Evolutionary conservation across 2,888 invertebrate species (phyloP), one percentile per base, ranked within the genome.

Genomic region (Nemapogon koenigi): DNA sequence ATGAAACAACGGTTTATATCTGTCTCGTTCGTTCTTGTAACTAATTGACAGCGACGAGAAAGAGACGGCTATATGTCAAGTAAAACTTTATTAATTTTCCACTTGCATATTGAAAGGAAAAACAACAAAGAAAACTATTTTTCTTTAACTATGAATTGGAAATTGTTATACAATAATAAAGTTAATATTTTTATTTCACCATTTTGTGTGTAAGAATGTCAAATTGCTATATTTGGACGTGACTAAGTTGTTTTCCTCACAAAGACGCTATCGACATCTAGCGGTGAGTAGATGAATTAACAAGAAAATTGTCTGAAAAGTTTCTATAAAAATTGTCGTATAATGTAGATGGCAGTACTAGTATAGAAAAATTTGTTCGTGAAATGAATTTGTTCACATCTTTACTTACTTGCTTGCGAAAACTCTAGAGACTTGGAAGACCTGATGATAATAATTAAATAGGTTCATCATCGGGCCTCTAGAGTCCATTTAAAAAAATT

Each of bases 121-220:
- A 62, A 49, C 62, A 46, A 50, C 50, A 55, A 55, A 56, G 59
- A 53, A 57, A 61, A 54, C 22, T 49, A 53, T 56, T 57, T 53
- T 47, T 50, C 41, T 19, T 30, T 47, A 52, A 42, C 53, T 53
- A 72, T 76, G 71, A 76, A 66, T 76, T 66, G 68, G 55, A 71
- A 71, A 54, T 50, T 52, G 47, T 53, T 40, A 53, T 45, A 41
- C 45, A 54, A 56, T 49, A 16, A 36, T 45, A 49, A 47, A 49
- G 51, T 57, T 61, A 46, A 47, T 51, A 52, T 56, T 64, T 75
- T 57, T 78, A 70, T 76, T 70, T 76, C 73, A 78, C 64, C 63
- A 73, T 51, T 59, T 58, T 50, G 50, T 41, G 58, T 50, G 63
- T 68, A 59, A 52, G 46, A 53, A 49, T 46, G 53, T 51, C 53